These are phyloP conservation scores for Sylvia atricapilla DNA, from an alignment of 2,113 vertebrate species.

Conservation along the genomic window DNA sequence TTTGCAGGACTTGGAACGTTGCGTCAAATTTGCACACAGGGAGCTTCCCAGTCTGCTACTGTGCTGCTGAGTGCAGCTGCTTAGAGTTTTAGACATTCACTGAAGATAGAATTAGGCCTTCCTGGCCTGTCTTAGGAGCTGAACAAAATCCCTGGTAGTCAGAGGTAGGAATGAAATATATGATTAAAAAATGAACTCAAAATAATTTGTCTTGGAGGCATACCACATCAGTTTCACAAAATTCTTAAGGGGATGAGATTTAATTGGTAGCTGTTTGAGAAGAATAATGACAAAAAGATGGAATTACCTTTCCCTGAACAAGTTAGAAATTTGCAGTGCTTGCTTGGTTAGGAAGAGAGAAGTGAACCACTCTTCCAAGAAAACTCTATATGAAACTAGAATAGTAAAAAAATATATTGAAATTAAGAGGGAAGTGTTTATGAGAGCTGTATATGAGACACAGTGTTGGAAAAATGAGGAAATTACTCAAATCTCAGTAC, in stretches of 20 bases:
- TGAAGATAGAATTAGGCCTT: background rate
- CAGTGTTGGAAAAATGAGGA: background rate
- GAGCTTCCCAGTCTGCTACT: background rate
- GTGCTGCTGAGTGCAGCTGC: background rate
- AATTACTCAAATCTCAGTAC: background rate
- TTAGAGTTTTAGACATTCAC: background rate
- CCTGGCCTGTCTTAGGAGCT: background rate
- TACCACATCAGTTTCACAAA: background rate
- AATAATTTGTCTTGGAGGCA: background rate
- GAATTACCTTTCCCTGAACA: background rate
- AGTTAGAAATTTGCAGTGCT: background rate
- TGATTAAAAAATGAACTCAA: background rate
- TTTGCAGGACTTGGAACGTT: background rate
- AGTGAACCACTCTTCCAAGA: background rate
- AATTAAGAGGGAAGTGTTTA: background rate
- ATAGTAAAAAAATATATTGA: background rate
- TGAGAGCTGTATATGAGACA: background rate
- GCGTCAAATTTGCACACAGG: background rate
- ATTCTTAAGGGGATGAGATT: background rate
- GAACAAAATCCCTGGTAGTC: background rate
- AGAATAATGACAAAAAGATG: background rate
- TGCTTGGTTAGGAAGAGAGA: background rate
- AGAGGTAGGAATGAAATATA: background rate
- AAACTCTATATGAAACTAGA: background rate
- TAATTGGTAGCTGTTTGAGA: background rate